A percentile compares a stretch with the other conserved stretches of the same genome.
phyloP scores from a whole-genome alignment of 1,140 invertebrate species.

The Diorhabda elongata region DNA sequence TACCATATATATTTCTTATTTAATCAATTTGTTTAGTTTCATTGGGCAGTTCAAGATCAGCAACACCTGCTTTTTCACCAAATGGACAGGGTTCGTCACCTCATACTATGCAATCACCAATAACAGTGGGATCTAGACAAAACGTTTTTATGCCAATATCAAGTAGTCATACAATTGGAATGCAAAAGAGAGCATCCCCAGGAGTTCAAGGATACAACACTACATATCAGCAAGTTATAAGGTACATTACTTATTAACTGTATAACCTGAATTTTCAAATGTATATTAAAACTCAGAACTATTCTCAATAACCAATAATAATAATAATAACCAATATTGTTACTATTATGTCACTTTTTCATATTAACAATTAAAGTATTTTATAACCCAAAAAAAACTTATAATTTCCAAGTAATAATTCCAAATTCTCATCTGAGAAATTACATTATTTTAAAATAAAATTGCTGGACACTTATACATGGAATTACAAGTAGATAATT shows the following conservation, averaged over 20 bases:
- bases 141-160: conserved; percentile 85
- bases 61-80: conserved; percentile 73
- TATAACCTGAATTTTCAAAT: no score
- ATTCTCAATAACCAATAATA: no score
- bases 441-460: no score
- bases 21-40: conserved; percentile 65
- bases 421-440: no score
- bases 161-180: conserved; percentile 50
- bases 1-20: neutral
- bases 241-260: conserved; percentile 7
- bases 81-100: conserved; percentile 65
- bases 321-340: no score
- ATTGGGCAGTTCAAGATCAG: conserved; percentile 83
- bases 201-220: conserved; percentile 30
- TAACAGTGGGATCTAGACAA: conserved; percentile 59
- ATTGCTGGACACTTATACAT: no score
- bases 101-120: conserved; percentile 62
- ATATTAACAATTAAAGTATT: no score
- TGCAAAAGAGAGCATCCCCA: conserved; percentile 38
- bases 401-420: no score
- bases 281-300: no score
- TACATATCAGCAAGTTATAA: conserved; percentile 31
- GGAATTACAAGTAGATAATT: no score
- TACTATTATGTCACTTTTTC: no score
- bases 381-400: no score